Evolutionary conservation across 2,888 invertebrate genomes (phyloP), one percentile per base, ranked within the genome.

Genomic region (Andrena bucephala): DNA sequence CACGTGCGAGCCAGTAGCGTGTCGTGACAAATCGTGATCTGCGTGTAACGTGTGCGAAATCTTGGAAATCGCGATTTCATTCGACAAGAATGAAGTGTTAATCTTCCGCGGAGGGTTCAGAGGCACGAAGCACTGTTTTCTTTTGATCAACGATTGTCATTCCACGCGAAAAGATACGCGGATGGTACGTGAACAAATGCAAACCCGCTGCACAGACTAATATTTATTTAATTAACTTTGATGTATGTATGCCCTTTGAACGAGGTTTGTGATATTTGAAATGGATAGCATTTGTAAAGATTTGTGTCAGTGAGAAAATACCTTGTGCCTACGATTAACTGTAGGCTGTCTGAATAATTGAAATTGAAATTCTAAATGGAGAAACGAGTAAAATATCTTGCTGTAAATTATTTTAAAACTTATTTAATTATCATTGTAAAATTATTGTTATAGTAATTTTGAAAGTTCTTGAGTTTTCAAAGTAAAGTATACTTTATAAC

Each of bases 21-120:
- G 90, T 83, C 87, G 89, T 84, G 88, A 85, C 88, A 80, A 89
- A 85, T 85, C 85, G 85, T 85, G 90, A 90, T 91, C 86, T 75
- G 70, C 70, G 62, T 42, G 72, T 86, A 89, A 82, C 80, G 84
- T 86, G 90, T 88, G 89, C 89, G 88, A 89, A 90, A 89, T 90
- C 87, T 84, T 76, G 77, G 79, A 74, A 73, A 77, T 77, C 80
- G 76, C 67, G 62, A 69, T 48, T 67, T 20, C 7, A 27, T 50
- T 50, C 29, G 16, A 36, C 60, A 81, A 65, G 66, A 83, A 85
- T 80, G 73, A 85, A 85, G 84, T 84, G 85, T 83, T 85, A 85
- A 88, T 77, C 77, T 59, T 66, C 69, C 8, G 20, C 48, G 27
- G 60, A 29, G 62, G 42, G 60, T 29, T 36, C 24, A 24, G 16